A percentile compares a stretch with the other conserved stretches of the same genome.
Evolutionary conservation across 2,797 vertebrate genomes (phyloP).

Genomic region (Phaenicophaeus curvirostris): DNA sequence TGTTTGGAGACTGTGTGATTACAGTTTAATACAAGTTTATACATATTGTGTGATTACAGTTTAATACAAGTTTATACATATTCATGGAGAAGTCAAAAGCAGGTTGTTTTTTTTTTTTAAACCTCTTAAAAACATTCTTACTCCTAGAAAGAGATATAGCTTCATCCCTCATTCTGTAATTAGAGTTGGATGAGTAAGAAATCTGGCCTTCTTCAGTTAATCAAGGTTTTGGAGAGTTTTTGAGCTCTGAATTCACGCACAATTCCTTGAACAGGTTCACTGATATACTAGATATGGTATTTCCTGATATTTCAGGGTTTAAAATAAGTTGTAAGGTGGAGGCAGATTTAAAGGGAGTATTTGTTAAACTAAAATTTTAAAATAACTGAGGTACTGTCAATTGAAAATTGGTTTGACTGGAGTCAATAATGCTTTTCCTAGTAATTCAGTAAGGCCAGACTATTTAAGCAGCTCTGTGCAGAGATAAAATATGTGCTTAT

Average conservation of each 20-base stretch:
- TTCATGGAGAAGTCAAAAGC: not conserved
- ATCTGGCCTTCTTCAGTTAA: not conserved
- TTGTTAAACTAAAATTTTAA: not conserved
- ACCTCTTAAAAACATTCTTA: not conserved
- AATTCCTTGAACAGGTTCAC: not conserved
- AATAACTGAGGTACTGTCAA: not conserved
- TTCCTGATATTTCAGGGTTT: not conserved
- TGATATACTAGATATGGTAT: rapidly evolving
- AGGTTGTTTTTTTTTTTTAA: not conserved
- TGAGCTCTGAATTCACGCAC: not conserved
- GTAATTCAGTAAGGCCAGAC: not conserved
- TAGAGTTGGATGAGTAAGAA: not conserved
- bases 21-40: not conserved
- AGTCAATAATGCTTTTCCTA: not conserved
- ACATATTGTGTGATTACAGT: not conserved
- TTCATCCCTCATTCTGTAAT: not conserved
- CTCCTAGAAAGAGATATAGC: not conserved
- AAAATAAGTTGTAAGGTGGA: not conserved
- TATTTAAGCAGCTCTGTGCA: not conserved
- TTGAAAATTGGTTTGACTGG: not conserved
- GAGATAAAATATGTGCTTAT: not conserved
- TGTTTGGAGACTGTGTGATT: not conserved
- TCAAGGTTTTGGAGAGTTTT: not conserved
- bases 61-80: not conserved
- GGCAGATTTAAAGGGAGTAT: not conserved